Evolutionary conservation across 2,888 invertebrate genomes (phyloP).

Genomic region (Tenthredo distinguenda): DNA sequence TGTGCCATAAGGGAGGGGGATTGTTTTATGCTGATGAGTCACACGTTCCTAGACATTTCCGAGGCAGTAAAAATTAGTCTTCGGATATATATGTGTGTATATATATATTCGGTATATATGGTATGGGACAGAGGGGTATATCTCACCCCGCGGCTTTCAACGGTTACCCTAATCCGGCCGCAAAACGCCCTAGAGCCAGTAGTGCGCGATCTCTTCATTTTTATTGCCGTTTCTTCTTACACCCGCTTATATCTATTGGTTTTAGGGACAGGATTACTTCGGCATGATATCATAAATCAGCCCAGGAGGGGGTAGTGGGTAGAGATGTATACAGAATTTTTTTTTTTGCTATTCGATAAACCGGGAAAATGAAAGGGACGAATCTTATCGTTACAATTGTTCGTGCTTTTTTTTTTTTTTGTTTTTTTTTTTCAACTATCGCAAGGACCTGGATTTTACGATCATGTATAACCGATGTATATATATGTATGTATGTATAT

Average conservation of each 20-base stretch:
- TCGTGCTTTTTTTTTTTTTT: no score
- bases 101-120: background rate
- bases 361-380: no score
- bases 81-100: background rate
- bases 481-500: background rate
- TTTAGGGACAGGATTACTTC: background rate
- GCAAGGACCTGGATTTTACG: background rate
- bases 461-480: background rate
- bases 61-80: slow-evolving; percentile 40
- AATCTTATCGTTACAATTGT: no score
- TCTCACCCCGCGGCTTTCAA: background rate
- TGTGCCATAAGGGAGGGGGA: background rate
- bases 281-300: background rate
- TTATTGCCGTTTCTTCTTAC: background rate
- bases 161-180: background rate
- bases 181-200: background rate
- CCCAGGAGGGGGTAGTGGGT: background rate
- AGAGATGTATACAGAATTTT: background rate
- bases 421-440: background rate
- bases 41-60: slow-evolving; percentile 25
- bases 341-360: no score
- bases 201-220: background rate
- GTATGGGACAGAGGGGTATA: background rate
- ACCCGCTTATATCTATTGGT: background rate
- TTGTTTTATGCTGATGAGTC: slow-evolving; percentile 51